Conservation (phyloP, 1,140 invertebrate genomes). For the Bombyx mori region DNA sequence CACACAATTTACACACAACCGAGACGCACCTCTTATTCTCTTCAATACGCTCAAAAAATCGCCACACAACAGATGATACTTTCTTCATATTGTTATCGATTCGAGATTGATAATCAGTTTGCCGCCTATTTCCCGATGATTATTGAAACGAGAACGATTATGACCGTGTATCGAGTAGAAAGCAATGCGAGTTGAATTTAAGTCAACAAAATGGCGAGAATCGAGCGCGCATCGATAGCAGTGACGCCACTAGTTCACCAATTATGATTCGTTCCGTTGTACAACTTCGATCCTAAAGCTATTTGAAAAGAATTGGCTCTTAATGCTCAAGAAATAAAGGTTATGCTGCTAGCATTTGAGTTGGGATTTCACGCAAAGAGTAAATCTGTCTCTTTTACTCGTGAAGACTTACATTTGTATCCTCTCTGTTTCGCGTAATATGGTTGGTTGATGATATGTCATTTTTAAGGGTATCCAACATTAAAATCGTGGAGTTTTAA, state of each 20-base stretch:
- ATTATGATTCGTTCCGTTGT: slow-evolving; percentile 1
- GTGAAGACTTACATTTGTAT: neutral
- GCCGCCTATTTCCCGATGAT: slow-evolving; percentile 35
- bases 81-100: slow-evolving; percentile 23
- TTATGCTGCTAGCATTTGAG: neutral
- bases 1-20: slow-evolving; percentile 63
- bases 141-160: slow-evolving; percentile 48
- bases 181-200: slow-evolving; percentile 30
- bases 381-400: slow-evolving; percentile 6
- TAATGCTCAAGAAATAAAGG: neutral
- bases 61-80: slow-evolving; percentile 57
- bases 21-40: slow-evolving; percentile 48
- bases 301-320: slow-evolving; percentile 3
- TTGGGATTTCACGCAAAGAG: slow-evolving; percentile 3
- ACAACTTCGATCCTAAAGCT: neutral
- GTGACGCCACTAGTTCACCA: slow-evolving; percentile 10
- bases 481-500: neutral
- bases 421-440: slow-evolving; percentile 1
- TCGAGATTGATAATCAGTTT: slow-evolving; percentile 40
- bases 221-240: slow-evolving; percentile 42
- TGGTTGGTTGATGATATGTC: slow-evolving; percentile 6
- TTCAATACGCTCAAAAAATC: slow-evolving; percentile 59
- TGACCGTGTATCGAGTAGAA: slow-evolving; percentile 48
- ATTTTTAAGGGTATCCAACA: slow-evolving; percentile 13
- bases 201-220: slow-evolving; percentile 54